Percentiles rank a stretch among this genome's conserved stretches.
phyloP scores from a whole-genome alignment of 2,888 invertebrate species.

The Eupithecia subumbrata region DNA sequence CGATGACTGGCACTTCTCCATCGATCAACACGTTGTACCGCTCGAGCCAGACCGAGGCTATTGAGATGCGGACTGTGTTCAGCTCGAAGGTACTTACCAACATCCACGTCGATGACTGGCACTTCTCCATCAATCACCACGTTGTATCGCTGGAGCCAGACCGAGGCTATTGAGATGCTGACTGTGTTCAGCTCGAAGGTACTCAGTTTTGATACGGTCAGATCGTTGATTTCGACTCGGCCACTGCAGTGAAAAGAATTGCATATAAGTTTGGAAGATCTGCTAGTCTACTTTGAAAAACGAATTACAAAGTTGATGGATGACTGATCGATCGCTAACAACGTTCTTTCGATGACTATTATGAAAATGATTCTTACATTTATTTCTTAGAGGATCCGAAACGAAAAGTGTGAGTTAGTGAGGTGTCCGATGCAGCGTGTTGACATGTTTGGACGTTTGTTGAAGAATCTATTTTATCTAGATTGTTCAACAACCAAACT shows the following conservation, averaged over 20 bases:
- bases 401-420: too few species aligned
- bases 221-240: conserved; percentile 28
- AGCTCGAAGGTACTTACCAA: conserved; percentile 44
- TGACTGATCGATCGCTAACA: too few species aligned
- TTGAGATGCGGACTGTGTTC: conserved; percentile 30
- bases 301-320: too few species aligned
- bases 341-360: too few species aligned
- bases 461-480: too few species aligned
- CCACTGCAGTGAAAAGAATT: conserved; percentile 27
- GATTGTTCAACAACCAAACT: too few species aligned
- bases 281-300: too few species aligned
- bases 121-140: conserved; percentile 35
- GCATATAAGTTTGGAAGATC: not conserved
- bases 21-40: conserved; percentile 37
- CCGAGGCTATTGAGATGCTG: conserved; percentile 23
- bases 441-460: too few species aligned
- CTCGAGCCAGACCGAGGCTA: conserved; percentile 19
- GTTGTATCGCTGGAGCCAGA: conserved; percentile 37
- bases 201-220: conserved; percentile 39
- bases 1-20: conserved; percentile 36
- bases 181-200: conserved; percentile 41
- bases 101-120: conserved; percentile 38
- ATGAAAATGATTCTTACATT: too few species aligned
- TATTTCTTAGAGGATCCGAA: too few species aligned
- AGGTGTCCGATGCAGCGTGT: too few species aligned